A percentile compares a stretch with the other conserved stretches of the same genome.
These are phyloP conservation scores for Caenorhabditis wallacei DNA, from an alignment of 2,888 invertebrate species.

Conservation along the genomic window DNA sequence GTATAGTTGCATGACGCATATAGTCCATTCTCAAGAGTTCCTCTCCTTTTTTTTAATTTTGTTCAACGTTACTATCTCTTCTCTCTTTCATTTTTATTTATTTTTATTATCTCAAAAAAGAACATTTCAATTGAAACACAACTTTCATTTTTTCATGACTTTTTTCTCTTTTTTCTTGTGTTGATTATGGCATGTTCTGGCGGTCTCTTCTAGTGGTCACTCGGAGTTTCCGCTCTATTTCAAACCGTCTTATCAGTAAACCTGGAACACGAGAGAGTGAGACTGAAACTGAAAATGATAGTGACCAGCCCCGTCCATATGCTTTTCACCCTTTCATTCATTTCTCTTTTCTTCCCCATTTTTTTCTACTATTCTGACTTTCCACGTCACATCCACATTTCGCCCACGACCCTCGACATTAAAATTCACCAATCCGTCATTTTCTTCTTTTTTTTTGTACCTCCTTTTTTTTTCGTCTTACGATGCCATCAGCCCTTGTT, in stretches of 20 bases:
- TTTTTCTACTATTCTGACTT: not conserved
- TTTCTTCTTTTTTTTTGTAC: constrained; percentile 11
- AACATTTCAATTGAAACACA: constrained; percentile 9
- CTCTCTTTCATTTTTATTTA: not conserved
- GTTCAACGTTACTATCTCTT: not conserved
- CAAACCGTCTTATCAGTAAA: constrained; percentile 40
- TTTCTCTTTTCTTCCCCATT: constrained; percentile 8
- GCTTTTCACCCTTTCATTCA: constrained; percentile 9
- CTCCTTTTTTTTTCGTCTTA: not conserved
- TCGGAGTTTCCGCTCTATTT: constrained; percentile 30
- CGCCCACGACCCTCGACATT: not conserved
- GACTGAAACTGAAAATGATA: constrained; percentile 17
- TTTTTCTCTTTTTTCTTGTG: not conserved
- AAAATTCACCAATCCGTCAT: not conserved
- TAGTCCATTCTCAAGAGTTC: constrained; percentile 33
- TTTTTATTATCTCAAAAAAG: constrained; percentile 17
- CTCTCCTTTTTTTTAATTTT: constrained; percentile 33
- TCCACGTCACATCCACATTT: not conserved
- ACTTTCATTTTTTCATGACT: not conserved
- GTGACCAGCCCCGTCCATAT: constrained; percentile 14
- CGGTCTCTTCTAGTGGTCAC: constrained; percentile 40
- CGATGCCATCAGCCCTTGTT: constrained; percentile 1
- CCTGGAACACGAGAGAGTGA: constrained; percentile 44
- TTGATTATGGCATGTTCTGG: constrained; percentile 60
- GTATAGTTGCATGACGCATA: constrained; percentile 47